phyloP scores from a whole-genome alignment of 2,113 vertebrate species.

The Egretta garzetta region DNA sequence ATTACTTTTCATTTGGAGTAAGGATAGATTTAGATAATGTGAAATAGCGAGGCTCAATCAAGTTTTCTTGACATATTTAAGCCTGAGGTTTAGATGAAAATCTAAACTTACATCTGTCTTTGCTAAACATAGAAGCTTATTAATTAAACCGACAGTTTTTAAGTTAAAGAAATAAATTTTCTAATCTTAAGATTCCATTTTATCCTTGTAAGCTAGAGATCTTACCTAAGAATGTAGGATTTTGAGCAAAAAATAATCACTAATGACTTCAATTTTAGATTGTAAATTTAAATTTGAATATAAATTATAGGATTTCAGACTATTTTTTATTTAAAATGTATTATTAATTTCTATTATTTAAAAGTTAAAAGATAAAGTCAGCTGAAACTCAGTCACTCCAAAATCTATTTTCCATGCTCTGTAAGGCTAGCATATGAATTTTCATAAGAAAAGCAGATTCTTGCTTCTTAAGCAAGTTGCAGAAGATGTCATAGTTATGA shows the following conservation, averaged over 20 bases:
- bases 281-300: neutral
- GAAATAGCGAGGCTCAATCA: neutral
- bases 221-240: neutral
- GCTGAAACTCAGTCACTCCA: neutral
- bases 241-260: neutral
- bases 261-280: neutral
- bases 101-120: neutral
- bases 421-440: neutral
- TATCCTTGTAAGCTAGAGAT: neutral
- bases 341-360: neutral
- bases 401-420: neutral
- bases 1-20: neutral
- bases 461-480: neutral
- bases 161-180: neutral
- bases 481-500: neutral
- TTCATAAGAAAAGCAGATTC: neutral
- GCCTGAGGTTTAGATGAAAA: neutral
- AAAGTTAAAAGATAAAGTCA: neutral
- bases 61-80: neutral
- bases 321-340: neutral
- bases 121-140: neutral
- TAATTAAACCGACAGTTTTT: neutral
- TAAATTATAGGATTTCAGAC: neutral
- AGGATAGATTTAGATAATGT: neutral
- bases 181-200: neutral